These are phyloP conservation scores for Lepidurus arcticus DNA, from an alignment of 1,140 invertebrate species.

Conservation along the genomic window DNA sequence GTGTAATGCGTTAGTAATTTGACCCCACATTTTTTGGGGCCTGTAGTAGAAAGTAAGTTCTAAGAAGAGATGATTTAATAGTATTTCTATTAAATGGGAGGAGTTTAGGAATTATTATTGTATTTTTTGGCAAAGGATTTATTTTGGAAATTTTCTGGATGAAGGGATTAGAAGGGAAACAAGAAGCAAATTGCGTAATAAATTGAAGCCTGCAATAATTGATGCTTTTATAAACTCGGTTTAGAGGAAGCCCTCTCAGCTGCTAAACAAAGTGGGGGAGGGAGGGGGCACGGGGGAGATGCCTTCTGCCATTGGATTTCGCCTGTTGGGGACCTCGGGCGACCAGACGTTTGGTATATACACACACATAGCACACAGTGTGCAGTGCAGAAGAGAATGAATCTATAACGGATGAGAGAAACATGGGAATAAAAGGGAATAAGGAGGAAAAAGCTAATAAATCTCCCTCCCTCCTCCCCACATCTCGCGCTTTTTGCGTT, in stretches of 20 bases:
- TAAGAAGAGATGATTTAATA: no score
- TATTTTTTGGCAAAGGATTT: no score
- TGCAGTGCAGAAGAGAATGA: neutral
- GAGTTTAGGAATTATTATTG: no score
- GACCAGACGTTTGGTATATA: neutral
- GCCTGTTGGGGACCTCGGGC: neutral
- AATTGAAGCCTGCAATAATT: neutral
- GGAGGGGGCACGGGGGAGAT: neutral
- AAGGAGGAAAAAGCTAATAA: neutral
- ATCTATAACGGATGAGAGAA: conserved; percentile 19
- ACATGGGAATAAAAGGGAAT: neutral
- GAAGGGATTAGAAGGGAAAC: neutral
- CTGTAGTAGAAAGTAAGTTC: no score
- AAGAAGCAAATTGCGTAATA: neutral
- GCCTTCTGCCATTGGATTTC: neutral
- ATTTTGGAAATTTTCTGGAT: neutral
- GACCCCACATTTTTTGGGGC: no score
- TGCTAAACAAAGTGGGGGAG: neutral
- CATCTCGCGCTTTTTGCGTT: neutral
- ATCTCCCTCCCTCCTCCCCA: neutral
- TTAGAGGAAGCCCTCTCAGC: neutral
- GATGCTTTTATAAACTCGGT: neutral
- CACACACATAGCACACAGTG: neutral
- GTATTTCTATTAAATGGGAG: no score
- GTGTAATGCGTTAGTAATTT: no score